Conservation (phyloP, 2,888 invertebrate species). For the Philonicus albiceps region DNA sequence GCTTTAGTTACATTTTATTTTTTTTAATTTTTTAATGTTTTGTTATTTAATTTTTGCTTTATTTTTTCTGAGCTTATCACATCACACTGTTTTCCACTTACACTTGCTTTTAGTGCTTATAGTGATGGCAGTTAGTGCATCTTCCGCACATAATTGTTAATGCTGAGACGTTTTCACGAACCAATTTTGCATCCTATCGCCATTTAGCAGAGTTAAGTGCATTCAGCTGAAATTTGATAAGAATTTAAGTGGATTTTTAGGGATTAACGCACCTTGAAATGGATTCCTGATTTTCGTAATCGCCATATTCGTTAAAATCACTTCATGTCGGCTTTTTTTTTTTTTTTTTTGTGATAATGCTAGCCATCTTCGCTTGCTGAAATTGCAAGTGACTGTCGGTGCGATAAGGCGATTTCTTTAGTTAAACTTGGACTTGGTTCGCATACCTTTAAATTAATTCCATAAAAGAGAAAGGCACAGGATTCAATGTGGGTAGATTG, state of each 20-base stretch:
- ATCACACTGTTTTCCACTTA: slow-evolving; percentile 8
- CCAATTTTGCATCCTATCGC: neutral
- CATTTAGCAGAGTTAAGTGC: slow-evolving; percentile 15
- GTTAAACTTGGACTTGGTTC: neutral
- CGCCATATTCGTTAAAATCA: neutral
- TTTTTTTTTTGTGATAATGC: neutral
- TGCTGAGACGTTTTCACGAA: neutral
- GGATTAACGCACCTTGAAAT: slow-evolving; percentile 27
- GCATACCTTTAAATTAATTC: neutral
- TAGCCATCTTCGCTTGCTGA: neutral
- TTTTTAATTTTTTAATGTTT: neutral
- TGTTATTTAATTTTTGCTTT: neutral
- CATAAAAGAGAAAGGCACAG: neutral
- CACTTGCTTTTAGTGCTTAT: neutral
- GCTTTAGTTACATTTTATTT: neutral
- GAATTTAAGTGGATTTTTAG: slow-evolving; percentile 19
- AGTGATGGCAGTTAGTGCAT: neutral
- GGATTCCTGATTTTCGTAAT: slow-evolving; percentile 10
- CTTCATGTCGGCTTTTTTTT: neutral
- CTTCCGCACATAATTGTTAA: neutral
- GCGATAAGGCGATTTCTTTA: neutral
- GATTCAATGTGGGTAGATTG: neutral
- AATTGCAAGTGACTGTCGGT: neutral
- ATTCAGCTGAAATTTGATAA: neutral
- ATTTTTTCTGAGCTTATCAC: neutral